phyloP scores from a whole-genome alignment of 2,113 vertebrate species.

The Cyprinus carpio region DNA sequence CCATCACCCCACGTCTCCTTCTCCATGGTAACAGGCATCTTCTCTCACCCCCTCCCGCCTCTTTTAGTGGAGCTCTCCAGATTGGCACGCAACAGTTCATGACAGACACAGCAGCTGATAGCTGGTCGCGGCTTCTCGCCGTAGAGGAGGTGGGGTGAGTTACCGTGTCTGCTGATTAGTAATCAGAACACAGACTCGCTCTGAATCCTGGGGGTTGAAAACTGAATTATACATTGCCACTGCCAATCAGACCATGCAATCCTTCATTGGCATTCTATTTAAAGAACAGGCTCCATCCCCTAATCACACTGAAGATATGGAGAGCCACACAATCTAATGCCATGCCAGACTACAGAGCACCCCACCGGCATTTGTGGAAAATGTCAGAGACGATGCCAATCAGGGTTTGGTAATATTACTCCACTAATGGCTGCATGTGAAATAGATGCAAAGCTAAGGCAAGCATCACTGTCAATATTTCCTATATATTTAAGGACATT shows the following conservation, averaged over 20 bases:
- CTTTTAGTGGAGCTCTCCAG: constrained; percentile 35
- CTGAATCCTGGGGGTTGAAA: constrained; percentile 56
- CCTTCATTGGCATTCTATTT: constrained; percentile 57
- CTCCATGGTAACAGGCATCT: constrained; percentile 61
- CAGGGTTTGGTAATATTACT: constrained; percentile 43
- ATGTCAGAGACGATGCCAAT: constrained; percentile 43
- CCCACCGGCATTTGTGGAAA: constrained; percentile 50
- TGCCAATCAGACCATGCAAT: constrained; percentile 56
- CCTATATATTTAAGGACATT: not conserved
- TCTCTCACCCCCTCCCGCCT: constrained; percentile 23
- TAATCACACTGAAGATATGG: constrained; percentile 41
- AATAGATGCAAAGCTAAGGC: not conserved
- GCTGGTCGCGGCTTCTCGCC: constrained; percentile 40
- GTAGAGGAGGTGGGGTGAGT: constrained; percentile 43
- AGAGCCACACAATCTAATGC: constrained; percentile 52
- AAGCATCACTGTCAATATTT: not conserved
- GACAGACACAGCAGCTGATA: constrained; percentile 52
- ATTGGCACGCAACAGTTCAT: constrained; percentile 58
- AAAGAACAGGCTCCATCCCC: constrained; percentile 47
- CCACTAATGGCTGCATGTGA: not conserved
- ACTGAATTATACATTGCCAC: constrained; percentile 58
- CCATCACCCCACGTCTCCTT: constrained; percentile 51
- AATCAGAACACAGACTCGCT: constrained; percentile 58
- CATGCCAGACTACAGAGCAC: constrained; percentile 33
- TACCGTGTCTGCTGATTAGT: constrained; percentile 54